phyloP scores from a whole-genome alignment of 92 coral and sea anemone genomes.

The Virgularia gustaviana region DNA sequence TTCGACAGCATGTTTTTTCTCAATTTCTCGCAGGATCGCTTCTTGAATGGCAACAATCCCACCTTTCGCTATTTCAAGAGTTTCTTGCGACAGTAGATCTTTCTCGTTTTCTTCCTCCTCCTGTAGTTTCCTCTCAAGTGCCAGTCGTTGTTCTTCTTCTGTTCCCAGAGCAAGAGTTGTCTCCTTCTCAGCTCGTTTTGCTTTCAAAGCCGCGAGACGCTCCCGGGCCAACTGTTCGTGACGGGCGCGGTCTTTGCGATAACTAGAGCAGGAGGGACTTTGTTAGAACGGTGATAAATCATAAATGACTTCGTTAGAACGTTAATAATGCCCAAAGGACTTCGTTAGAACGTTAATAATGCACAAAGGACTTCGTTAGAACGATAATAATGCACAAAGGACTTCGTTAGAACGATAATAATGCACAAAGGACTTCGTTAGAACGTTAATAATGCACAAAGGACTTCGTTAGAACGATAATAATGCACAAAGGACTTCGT shows the following conservation, averaged over 20 bases:
- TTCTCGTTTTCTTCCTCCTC: slow-evolving; percentile 69
- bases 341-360: no score
- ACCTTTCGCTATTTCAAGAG: slow-evolving; percentile 77
- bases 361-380: no score
- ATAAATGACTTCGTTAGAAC: no score
- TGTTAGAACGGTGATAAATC: no score
- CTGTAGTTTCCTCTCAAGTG: slow-evolving; percentile 58
- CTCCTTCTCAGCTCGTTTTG: slow-evolving; percentile 65
- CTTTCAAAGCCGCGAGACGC: slow-evolving; percentile 87
- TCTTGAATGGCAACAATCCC: slow-evolving; percentile 77
- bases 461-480: no score
- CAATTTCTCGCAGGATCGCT: slow-evolving; percentile 82
- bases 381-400: no score
- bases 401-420: no score
- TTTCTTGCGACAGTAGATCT: slow-evolving; percentile 66
- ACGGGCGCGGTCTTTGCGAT: slow-evolving; percentile 81
- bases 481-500: no score
- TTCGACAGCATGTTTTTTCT: slow-evolving; percentile 83
- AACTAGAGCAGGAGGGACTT: no score
- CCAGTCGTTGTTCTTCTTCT: slow-evolving; percentile 65
- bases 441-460: no score
- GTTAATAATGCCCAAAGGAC: no score
- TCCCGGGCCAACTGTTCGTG: slow-evolving; percentile 95
- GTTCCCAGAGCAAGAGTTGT: slow-evolving; percentile 21
- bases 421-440: no score